Conservation (phyloP, 1,140 invertebrate genomes). For the Oedothorax gibbosus region DNA sequence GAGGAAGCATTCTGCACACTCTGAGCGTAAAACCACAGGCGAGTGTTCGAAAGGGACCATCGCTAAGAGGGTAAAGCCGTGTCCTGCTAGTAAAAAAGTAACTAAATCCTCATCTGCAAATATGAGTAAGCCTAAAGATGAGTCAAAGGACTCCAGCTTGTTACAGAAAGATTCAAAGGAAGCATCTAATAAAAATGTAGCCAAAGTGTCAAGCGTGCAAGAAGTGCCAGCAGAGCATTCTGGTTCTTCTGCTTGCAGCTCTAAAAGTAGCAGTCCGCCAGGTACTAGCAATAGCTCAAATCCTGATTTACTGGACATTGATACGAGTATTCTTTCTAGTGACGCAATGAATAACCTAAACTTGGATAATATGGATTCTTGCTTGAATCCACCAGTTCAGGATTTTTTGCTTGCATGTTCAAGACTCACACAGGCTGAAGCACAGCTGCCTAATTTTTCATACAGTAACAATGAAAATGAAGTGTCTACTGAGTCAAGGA, state of each 20-base stretch:
- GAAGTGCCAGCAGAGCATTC: neutral
- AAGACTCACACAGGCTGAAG: slow-evolving; percentile 4
- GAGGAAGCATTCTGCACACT: slow-evolving; percentile 25
- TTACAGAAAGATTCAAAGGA: slow-evolving; percentile 3
- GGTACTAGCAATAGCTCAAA: slow-evolving; percentile 1
- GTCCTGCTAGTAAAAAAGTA: slow-evolving; percentile 3
- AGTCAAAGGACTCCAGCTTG: slow-evolving; percentile 3
- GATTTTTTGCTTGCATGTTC: slow-evolving; percentile 1
- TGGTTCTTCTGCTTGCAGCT: neutral
- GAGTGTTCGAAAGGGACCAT: slow-evolving; percentile 32
- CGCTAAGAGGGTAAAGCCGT: slow-evolving; percentile 26
- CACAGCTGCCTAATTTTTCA: neutral
- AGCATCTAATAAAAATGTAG: neutral
- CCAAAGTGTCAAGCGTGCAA: neutral
- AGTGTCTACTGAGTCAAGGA: neutral
- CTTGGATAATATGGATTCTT: slow-evolving; percentile 8
- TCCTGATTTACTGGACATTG: neutral
- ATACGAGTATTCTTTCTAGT: neutral
- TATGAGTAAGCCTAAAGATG: slow-evolving; percentile 39
- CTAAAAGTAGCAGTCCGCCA: neutral
- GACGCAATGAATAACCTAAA: slow-evolving; percentile 11
- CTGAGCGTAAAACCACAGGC: slow-evolving; percentile 16
- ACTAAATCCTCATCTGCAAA: neutral
- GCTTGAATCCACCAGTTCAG: neutral
- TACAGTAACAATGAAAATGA: slow-evolving; percentile 34